phyloP scores from a whole-genome alignment of 2,113 vertebrate genomes.

The Acanthisitta chloris region DNA sequence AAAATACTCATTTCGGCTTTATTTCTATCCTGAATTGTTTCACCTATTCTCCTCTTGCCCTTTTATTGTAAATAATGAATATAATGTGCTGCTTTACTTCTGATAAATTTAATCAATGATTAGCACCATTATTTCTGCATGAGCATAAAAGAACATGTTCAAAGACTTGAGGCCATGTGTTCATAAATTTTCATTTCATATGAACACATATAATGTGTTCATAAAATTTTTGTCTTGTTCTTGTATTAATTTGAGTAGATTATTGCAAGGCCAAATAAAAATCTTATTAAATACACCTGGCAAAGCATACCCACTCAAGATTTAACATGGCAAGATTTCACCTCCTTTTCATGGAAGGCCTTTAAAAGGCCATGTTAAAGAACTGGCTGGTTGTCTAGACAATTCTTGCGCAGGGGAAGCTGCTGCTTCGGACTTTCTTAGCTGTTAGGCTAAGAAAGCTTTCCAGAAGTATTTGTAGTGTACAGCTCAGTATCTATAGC shows the following conservation, averaged over 20 bases:
- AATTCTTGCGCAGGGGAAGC: not conserved
- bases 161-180: not conserved
- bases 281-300: not conserved
- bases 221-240: not conserved
- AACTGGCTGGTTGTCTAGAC: not conserved
- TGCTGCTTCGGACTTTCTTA: not conserved
- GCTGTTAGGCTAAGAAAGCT: not conserved
- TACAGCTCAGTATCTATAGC: not conserved
- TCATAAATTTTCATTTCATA: not conserved
- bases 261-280: not conserved
- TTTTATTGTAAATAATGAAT: not conserved
- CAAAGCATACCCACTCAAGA: not conserved
- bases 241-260: not conserved
- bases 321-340: not conserved
- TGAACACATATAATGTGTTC: too few relatives aligned
- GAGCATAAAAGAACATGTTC: not conserved
- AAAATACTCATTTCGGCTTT: not conserved
- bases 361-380: not conserved
- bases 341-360: not conserved
- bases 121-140: not conserved
- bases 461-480: not conserved
- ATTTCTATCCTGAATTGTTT: not conserved
- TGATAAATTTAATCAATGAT: not conserved
- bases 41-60: not conserved
- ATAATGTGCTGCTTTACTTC: not conserved